Evolutionary conservation across 2,113 vertebrate species (phyloP).

Genomic region (Sylvia atricapilla): DNA sequence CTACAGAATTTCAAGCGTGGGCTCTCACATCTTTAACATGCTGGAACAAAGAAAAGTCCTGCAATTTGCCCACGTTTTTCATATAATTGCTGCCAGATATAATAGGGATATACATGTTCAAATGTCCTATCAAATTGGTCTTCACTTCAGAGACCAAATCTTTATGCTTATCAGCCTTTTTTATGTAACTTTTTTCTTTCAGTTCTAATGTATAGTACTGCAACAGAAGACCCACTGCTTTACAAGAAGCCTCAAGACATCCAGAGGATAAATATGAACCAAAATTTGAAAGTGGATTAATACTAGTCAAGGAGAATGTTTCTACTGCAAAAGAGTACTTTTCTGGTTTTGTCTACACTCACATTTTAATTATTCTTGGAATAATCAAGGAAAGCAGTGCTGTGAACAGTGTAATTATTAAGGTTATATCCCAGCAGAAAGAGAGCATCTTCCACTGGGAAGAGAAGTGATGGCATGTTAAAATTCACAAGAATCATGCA

Average conservation of each 20-base stretch:
- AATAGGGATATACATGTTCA: neutral
- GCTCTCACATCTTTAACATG: neutral
- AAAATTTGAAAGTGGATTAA: slow-evolving; percentile 7
- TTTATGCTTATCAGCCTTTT: neutral
- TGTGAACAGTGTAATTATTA: neutral
- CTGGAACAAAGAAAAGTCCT: neutral
- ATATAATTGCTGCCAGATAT: neutral
- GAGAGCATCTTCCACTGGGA: neutral
- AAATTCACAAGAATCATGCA: slow-evolving; percentile 24
- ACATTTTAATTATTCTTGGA: slow-evolving; percentile 45
- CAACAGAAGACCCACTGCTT: neutral
- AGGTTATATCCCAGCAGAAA: slow-evolving; percentile 18
- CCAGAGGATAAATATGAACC: neutral
- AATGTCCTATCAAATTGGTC: neutral
- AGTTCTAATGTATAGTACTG: neutral
- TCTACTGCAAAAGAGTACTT: neutral
- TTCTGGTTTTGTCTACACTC: neutral
- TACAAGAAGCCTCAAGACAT: neutral
- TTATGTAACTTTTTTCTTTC: neutral
- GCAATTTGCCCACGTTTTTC: neutral
- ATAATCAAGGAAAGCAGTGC: neutral
- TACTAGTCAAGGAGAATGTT: neutral
- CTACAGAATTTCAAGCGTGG: accelerated
- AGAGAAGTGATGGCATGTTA: neutral
- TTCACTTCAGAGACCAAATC: neutral